Evolutionary conservation across 2,113 vertebrate species (phyloP), one percentile per base, ranked within the genome.

Genomic region (Takifugu flavidus): DNA sequence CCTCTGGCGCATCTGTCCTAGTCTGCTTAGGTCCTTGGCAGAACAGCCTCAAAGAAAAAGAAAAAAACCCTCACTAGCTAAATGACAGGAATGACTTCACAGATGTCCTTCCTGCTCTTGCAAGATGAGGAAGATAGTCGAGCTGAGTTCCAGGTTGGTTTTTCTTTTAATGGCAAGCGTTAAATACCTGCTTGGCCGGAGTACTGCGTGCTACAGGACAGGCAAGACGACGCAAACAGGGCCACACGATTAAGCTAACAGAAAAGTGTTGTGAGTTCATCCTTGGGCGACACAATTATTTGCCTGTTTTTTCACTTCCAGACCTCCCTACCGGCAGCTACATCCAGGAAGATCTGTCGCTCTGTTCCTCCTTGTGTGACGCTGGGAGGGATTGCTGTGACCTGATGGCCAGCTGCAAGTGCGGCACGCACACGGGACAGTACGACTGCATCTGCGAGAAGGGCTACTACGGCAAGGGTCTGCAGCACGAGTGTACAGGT

Each of bases 381-480:
- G 88, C 90, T 0, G 92, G 90, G 0, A 88, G 70, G 65, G 93
- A 96, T 64, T 99, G 97, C 86, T 99, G 97, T 15, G 97, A 99
- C 86, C 72, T 89, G 71, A 96, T 98, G 96, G 97, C 96, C 46
- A 98, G 96, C 88, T 99, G 97, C 65, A 95, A 95, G 77, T 99
- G 97, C 2, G 97, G 97, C 44, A 96, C 94, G 2, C 94, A 96
- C 88, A 96, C 95, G 0, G 97, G 97, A n/a, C 97, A 98, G 73
- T 99, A 96, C 0, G 97, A 98, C 80, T 99, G 97, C 64, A 89
- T 99, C 87, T 99, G 97, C 63, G 95, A 98, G 70, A 96, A 94
- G 84, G 97, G 97, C 5, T 91, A 99, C 78, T 97, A 96, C 0
- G 97, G 97, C 15, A 95, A 96, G 80, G 97, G 97, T 3, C 92